phyloP scores from a whole-genome alignment of 2,113 vertebrate species.

The Callaeas wilsoni region DNA sequence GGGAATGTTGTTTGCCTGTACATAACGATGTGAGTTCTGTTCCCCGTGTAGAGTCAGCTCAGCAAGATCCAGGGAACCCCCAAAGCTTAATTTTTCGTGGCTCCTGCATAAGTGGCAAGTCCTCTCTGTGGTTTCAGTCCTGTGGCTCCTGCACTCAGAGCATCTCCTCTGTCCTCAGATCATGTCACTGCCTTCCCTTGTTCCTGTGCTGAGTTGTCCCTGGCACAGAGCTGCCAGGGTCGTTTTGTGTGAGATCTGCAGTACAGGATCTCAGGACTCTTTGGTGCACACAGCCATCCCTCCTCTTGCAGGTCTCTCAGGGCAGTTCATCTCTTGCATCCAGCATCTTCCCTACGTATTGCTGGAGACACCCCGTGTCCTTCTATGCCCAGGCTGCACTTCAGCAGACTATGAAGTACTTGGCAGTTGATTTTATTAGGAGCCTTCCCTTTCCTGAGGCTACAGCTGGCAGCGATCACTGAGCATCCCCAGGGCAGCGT shows the following conservation, averaged over 20 bases:
- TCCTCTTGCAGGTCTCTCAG: neutral
- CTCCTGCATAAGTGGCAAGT: neutral
- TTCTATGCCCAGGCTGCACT: neutral
- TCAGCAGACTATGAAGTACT: neutral
- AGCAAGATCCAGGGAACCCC: neutral
- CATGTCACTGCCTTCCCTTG: neutral
- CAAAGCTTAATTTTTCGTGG: neutral
- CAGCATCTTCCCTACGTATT: fast-evolving
- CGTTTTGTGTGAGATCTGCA: neutral
- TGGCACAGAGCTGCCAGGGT: neutral
- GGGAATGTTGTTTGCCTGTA: fast-evolving
- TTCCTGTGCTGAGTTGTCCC: neutral
- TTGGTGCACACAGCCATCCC: neutral
- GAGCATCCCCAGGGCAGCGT: neutral
- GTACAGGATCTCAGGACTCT: neutral
- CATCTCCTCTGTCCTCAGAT: neutral
- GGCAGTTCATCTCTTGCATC: neutral
- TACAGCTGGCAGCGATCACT: fast-evolving
- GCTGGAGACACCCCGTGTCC: fast-evolving
- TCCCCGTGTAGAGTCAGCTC: neutral
- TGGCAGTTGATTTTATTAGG: neutral
- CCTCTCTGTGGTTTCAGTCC: neutral
- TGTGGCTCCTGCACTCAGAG: neutral
- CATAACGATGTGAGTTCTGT: fast-evolving
- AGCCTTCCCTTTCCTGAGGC: neutral